phyloP scores from a whole-genome alignment of 1,140 invertebrate species.

The Euglossa dilemma region DNA sequence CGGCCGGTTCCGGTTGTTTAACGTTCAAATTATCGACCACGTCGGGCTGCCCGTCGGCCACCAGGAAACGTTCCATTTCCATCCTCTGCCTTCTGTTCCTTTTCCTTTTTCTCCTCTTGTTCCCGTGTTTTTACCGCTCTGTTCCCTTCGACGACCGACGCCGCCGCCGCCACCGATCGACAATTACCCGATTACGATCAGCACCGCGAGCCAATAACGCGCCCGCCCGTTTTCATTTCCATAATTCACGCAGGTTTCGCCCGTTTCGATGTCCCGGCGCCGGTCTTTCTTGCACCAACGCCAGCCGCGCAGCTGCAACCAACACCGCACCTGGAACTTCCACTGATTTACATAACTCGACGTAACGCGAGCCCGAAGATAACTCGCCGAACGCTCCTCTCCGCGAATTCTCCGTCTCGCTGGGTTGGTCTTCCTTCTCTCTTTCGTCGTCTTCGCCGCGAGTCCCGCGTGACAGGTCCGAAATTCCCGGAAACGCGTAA shows the following conservation, averaged over 20 bases:
- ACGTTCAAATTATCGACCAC: conserved; percentile 53
- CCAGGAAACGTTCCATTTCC: conserved; percentile 36
- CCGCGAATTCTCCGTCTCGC: too few relatives aligned
- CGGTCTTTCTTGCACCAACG: conserved; percentile 39
- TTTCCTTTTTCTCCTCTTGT: not conserved
- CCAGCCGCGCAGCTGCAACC: conserved; percentile 54
- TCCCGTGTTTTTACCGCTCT: conserved; percentile 9
- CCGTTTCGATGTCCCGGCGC: conserved; percentile 30
- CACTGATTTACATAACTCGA: conserved; percentile 53
- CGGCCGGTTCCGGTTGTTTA: conserved; percentile 59
- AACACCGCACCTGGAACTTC: conserved; percentile 50
- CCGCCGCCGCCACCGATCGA: conserved; percentile 44
- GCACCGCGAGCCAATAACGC: conserved; percentile 59
- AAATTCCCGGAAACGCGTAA: too few relatives aligned
- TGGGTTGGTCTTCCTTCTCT: not conserved
- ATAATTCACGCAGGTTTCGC: conserved; percentile 65
- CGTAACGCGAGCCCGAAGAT: conserved; percentile 13
- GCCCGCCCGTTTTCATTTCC: conserved; percentile 64
- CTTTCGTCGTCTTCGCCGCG: not conserved
- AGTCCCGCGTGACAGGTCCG: too few relatives aligned
- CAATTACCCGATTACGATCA: conserved; percentile 69
- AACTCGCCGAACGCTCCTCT: conserved; percentile 2
- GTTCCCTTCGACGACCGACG: conserved; percentile 17
- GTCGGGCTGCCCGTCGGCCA: not conserved
- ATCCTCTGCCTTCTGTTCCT: not conserved